A percentile compares a stretch with the other conserved stretches of the same genome.
phyloP scores from a whole-genome alignment of 2,113 vertebrate species.

The Zapornia atra region DNA sequence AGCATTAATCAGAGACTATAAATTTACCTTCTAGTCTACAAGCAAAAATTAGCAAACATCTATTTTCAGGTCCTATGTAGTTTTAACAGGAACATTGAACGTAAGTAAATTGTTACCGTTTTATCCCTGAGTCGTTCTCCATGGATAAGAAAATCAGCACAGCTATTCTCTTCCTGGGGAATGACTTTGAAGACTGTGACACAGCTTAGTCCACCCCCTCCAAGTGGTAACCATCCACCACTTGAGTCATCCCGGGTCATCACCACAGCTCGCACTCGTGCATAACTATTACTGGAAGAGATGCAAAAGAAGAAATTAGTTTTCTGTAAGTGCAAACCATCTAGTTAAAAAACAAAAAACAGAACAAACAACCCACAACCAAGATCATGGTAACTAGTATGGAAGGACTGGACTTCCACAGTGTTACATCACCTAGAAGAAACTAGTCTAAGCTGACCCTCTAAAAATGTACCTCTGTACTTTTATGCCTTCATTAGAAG shows the following conservation, averaged over 20 bases:
- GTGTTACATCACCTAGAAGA: background rate
- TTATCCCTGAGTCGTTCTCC: slow-evolving; percentile 99
- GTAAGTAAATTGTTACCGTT: slow-evolving; percentile 82
- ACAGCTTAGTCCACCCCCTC: slow-evolving; percentile 94
- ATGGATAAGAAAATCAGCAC: slow-evolving; percentile 93
- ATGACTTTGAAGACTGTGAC: slow-evolving; percentile 95
- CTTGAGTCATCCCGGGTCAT: slow-evolving; percentile 99
- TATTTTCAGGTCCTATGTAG: background rate
- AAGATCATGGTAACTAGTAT: background rate
- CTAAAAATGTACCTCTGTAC: background rate
- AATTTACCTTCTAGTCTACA: background rate
- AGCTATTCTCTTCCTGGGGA: slow-evolving; percentile 89
- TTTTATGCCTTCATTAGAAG: slow-evolving; percentile 11
- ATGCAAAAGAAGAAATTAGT: slow-evolving; percentile 66
- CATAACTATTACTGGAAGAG: slow-evolving; percentile 94
- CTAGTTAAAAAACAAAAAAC: background rate
- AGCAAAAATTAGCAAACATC: background rate
- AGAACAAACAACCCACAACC: background rate
- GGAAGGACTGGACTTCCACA: no score
- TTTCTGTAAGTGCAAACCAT: slow-evolving; percentile 65
- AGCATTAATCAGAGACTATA: background rate
- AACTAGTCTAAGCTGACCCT: background rate
- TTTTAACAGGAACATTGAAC: background rate
- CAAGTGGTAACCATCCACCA: slow-evolving; percentile 97
- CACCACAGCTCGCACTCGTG: slow-evolving; percentile 99